Percentiles rank a stretch among this genome's conserved stretches.
Conservation (phyloP, 2,888 invertebrate species). For the Homarus gammarus region DNA sequence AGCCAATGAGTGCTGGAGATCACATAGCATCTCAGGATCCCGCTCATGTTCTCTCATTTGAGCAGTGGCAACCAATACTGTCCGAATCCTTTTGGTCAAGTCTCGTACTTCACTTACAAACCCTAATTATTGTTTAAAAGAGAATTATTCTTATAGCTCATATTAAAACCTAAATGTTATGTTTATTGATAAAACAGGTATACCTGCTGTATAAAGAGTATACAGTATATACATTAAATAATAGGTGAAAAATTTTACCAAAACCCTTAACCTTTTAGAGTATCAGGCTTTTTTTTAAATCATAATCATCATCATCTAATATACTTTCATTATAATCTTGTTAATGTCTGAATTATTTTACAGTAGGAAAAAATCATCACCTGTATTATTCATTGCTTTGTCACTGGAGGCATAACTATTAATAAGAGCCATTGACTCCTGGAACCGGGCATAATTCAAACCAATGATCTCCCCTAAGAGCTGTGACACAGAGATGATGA, state of each 20-base stretch:
- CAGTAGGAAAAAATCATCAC: constrained; percentile 79
- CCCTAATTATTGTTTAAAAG: constrained; percentile 80
- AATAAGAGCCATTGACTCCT: constrained; percentile 94
- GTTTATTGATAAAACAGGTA: not conserved
- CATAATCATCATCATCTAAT: not conserved
- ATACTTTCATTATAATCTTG: not conserved
- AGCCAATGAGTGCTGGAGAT: constrained; percentile 93
- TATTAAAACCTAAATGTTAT: not conserved
- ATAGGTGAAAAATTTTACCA: too few species aligned
- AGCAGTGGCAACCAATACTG: constrained; percentile 95
- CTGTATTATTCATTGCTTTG: constrained; percentile 95
- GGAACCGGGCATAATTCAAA: constrained; percentile 94
- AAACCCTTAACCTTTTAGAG: not conserved
- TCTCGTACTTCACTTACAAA: constrained; percentile 95
- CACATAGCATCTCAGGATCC: constrained; percentile 94
- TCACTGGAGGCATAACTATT: constrained; percentile 96
- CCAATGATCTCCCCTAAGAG: constrained; percentile 94
- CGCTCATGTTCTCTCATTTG: constrained; percentile 93
- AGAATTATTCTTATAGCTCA: not conserved
- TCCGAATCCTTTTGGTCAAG: constrained; percentile 93
- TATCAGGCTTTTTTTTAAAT: too few species aligned
- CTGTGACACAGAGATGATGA: constrained; percentile 96
- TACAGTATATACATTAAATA: not conserved
- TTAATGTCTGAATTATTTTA: not conserved
- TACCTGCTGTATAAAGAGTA: not conserved